These are phyloP conservation scores for Ceryle rudis DNA, from an alignment of 2,797 vertebrate genomes.

Conservation along the genomic window DNA sequence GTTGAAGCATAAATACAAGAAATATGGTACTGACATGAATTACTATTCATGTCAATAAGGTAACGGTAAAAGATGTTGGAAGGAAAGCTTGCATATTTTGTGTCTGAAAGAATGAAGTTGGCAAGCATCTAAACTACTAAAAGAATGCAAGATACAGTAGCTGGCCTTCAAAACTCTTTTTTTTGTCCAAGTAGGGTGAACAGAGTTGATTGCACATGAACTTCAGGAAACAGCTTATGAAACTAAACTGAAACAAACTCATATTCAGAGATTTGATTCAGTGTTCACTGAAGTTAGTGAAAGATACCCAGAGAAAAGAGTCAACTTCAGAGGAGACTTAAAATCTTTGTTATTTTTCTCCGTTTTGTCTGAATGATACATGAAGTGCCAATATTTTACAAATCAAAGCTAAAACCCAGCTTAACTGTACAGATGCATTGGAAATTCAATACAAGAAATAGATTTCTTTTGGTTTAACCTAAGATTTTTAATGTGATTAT, in stretches of 20 bases:
- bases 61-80: not conserved
- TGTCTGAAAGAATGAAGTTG: not conserved
- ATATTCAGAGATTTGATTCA: not conserved
- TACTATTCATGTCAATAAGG: too few species aligned
- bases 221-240: not conserved
- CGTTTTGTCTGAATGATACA: not conserved
- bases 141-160: constrained; percentile 8
- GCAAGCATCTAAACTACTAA: not conserved
- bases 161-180: not conserved
- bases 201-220: not conserved
- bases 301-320: not conserved
- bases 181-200: not conserved
- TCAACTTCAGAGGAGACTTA: not conserved
- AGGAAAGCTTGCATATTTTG: not conserved
- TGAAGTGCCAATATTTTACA: not conserved
- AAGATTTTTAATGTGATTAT: not conserved
- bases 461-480: not conserved
- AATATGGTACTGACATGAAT: not conserved
- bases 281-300: not conserved
- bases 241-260: not conserved
- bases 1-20: not conserved
- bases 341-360: not conserved
- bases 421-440: not conserved
- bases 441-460: not conserved
- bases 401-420: not conserved